phyloP scores from a whole-genome alignment of 2,113 vertebrate genomes.

The Clarias batrachus region DNA sequence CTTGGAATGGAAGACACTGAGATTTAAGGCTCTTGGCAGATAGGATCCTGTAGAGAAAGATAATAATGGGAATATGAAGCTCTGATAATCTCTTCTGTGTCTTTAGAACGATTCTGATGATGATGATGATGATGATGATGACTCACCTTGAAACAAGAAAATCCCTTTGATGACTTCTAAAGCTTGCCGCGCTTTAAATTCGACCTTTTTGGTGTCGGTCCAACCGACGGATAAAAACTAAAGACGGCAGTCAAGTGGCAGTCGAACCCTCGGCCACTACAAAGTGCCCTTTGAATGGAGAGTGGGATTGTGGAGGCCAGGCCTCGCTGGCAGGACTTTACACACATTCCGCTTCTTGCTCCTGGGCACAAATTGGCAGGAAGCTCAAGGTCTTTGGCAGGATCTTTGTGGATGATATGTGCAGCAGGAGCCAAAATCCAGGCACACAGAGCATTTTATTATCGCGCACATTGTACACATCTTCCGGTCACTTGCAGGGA shows the following conservation, averaged over 20 bases:
- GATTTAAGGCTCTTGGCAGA: neutral
- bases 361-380: slow-evolving; percentile 64
- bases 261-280: slow-evolving; percentile 64
- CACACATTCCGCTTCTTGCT: slow-evolving; percentile 59
- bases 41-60: neutral
- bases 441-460: neutral
- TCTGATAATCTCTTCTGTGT: neutral
- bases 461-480: neutral
- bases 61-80: neutral
- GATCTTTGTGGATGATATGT: slow-evolving; percentile 54
- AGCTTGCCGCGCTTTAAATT: neutral
- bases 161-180: neutral
- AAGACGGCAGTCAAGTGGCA: slow-evolving; percentile 72
- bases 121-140: too few species aligned
- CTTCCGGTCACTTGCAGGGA: slow-evolving; percentile 15
- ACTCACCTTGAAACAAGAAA: slow-evolving; percentile 2
- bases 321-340: slow-evolving; percentile 66
- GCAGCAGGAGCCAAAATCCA: slow-evolving; percentile 21
- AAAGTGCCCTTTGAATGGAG: slow-evolving; percentile 40
- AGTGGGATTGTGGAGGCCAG: slow-evolving; percentile 24
- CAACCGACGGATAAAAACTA: slow-evolving; percentile 74
- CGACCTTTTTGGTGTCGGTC: slow-evolving; percentile 54
- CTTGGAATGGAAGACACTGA: neutral
- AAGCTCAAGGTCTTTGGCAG: slow-evolving; percentile 52
- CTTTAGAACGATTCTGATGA: too few species aligned